A percentile compares a stretch with the other conserved stretches of the same genome.
These are phyloP conservation scores for Andrena dorsata DNA, from an alignment of 2,888 invertebrate genomes.

Conservation along the genomic window DNA sequence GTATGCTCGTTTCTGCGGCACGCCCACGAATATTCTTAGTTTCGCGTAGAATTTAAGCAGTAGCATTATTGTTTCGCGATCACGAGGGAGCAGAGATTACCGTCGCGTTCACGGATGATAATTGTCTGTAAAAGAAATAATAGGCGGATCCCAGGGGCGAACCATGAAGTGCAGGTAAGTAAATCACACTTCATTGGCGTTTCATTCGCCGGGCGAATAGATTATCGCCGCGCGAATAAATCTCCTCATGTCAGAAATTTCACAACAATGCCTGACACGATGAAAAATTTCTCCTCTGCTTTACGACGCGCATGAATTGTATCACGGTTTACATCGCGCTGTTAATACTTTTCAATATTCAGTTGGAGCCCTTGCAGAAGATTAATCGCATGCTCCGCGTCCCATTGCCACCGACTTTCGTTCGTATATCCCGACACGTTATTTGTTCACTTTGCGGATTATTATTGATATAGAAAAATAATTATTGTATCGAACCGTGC, in stretches of 20 bases:
- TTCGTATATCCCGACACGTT: neutral
- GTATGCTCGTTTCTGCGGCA: no score
- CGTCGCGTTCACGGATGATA: neutral
- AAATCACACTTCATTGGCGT: neutral
- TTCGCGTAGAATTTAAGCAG: neutral
- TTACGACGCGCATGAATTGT: neutral
- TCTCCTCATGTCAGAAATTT: slow-evolving; percentile 67
- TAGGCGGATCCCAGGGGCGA: neutral
- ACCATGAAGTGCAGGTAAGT: slow-evolving; percentile 47
- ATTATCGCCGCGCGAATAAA: slow-evolving; percentile 1
- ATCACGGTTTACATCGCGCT: neutral
- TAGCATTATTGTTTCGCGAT: neutral
- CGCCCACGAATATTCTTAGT: neutral
- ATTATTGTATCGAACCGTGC: neutral
- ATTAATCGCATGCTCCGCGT: slow-evolving; percentile 14
- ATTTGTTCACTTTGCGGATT: slow-evolving; percentile 3
- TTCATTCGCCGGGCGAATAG: neutral
- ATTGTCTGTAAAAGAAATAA: neutral
- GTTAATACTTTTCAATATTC: slow-evolving; percentile 16
- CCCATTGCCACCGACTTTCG: neutral
- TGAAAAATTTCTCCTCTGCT: slow-evolving; percentile 7
- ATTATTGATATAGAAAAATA: neutral
- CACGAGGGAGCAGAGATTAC: neutral
- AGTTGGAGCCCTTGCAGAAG: neutral
- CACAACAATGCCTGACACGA: slow-evolving; percentile 67